A percentile compares a stretch with the other conserved stretches of the same genome.
These are phyloP conservation scores for Cephus nigrinus DNA, from an alignment of 2,888 invertebrate genomes.

Conservation along the genomic window DNA sequence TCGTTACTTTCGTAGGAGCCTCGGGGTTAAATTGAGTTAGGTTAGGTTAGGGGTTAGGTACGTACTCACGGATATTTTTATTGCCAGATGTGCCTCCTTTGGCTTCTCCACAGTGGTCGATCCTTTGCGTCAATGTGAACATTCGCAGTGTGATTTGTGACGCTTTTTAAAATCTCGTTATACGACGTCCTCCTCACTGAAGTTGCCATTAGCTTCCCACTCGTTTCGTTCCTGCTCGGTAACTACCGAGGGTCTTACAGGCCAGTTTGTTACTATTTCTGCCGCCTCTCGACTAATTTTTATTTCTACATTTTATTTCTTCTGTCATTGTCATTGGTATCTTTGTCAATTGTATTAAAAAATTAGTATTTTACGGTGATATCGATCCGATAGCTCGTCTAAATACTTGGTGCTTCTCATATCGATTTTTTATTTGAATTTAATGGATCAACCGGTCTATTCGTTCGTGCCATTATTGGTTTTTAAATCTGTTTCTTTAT, in stretches of 20 bases:
- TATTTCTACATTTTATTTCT: background rate
- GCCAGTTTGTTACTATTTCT: background rate
- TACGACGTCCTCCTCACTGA: background rate
- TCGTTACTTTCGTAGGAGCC: background rate
- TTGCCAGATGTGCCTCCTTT: background rate
- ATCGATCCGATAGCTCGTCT: background rate
- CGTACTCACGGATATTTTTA: background rate
- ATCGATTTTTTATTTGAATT: no score
- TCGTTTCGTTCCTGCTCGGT: background rate
- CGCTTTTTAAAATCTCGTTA: background rate
- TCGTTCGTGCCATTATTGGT: background rate
- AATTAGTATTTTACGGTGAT: background rate
- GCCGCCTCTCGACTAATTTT: background rate
- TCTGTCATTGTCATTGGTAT: background rate
- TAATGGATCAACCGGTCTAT: no score
- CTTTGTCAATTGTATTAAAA: background rate
- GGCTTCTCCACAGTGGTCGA: background rate
- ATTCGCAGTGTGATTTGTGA: background rate
- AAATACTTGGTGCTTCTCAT: background rate
- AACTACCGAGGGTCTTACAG: background rate
- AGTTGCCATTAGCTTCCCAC: background rate
- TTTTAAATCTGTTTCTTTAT: background rate
- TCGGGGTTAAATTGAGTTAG: background rate
- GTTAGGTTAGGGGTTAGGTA: background rate
- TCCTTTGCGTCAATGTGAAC: background rate